Percentiles rank a stretch among this genome's conserved stretches.
Evolutionary conservation across 64 coral and sea anemone genomes (phyloP).

Genomic region (Actinia tenebrosa): DNA sequence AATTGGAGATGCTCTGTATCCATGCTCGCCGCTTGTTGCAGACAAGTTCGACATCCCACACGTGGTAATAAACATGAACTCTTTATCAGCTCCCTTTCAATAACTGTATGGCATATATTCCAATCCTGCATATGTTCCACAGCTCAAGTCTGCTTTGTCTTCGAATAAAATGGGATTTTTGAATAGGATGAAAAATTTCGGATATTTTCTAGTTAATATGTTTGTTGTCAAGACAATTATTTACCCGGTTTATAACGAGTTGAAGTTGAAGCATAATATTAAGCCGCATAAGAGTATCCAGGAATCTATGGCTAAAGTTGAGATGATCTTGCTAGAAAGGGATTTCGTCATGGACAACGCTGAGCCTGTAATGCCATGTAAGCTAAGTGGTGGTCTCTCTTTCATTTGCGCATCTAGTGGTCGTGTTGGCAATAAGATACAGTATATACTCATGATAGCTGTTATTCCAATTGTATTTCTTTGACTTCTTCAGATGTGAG

Average conservation of each 20-base stretch:
- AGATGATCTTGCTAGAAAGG: slow-evolving; percentile 34
- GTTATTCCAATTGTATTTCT: not conserved
- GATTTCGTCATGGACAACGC: slow-evolving; percentile 35
- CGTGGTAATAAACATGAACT: not conserved
- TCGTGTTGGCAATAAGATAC: too few relatives aligned
- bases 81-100: not conserved
- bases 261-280: slow-evolving; percentile 49
- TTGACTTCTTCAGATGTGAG: not conserved
- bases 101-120: not conserved
- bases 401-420: too few relatives aligned
- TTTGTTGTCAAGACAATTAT: not conserved
- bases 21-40: not conserved
- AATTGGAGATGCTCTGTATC: not conserved
- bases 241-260: slow-evolving; percentile 5
- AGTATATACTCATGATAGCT: too few relatives aligned
- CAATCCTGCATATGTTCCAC: slow-evolving; percentile 27
- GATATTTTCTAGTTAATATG: not conserved
- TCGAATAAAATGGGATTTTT: slow-evolving; percentile 14
- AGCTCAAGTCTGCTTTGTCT: not conserved
- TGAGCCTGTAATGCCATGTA: slow-evolving; percentile 45
- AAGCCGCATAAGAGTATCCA: slow-evolving; percentile 31
- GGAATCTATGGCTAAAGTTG: slow-evolving; percentile 43
- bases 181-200: slow-evolving; percentile 20
- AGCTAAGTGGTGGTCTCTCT: not conserved
- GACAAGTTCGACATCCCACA: not conserved